Evolutionary conservation across 2,888 invertebrate species (phyloP).

Genomic region (Merodon equestris): DNA sequence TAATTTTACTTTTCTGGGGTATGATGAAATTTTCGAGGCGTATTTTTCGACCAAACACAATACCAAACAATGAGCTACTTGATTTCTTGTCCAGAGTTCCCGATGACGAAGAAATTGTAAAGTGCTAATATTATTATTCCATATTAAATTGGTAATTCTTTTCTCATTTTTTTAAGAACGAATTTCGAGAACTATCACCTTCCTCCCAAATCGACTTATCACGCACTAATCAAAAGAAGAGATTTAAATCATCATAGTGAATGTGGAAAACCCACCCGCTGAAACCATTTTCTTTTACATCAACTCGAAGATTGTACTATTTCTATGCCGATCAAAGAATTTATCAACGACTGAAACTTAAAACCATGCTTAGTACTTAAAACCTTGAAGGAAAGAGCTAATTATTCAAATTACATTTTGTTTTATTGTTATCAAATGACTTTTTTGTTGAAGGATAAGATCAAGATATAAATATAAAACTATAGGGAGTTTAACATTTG

Average conservation of each 20-base stretch:
- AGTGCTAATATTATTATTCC: conserved; percentile 71
- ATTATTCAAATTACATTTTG: no score
- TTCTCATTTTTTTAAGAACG: conserved; percentile 75
- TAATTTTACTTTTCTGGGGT: conserved; percentile 95
- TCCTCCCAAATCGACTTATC: conserved; percentile 74
- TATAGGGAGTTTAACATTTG: no score
- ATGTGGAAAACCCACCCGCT: conserved; percentile 7
- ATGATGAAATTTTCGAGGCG: conserved; percentile 97
- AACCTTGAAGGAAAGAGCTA: no score
- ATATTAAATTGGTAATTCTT: not conserved
- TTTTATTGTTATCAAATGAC: no score
- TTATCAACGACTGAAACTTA: no score
- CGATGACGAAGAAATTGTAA: conserved; percentile 94
- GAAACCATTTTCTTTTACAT: no score
- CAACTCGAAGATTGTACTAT: no score
- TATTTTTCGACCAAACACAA: conserved; percentile 93
- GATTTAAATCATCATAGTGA: conserved; percentile 77
- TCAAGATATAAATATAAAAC: no score
- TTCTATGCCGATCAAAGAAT: no score
- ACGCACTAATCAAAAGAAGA: conserved; percentile 77
- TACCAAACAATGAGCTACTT: conserved; percentile 97
- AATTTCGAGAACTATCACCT: conserved; percentile 76
- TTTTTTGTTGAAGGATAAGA: no score
- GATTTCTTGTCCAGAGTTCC: conserved; percentile 97
- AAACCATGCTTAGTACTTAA: no score